phyloP scores from a whole-genome alignment of 92 coral and sea anemone genomes.

The Bergia sp. region DNA sequence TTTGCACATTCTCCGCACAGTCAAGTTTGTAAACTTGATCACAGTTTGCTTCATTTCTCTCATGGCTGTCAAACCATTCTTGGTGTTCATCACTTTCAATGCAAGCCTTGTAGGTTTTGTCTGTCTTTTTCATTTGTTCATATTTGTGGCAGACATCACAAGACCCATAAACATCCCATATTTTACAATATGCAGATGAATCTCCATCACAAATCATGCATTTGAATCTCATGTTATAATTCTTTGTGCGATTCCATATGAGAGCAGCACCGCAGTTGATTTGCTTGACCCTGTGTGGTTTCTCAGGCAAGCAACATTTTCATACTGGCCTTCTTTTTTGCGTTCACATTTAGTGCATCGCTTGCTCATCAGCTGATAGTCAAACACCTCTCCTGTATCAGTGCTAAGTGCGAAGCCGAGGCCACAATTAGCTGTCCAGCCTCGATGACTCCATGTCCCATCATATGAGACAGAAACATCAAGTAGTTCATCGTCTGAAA shows the following conservation, averaged over 20 bases:
- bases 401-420: neutral
- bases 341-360: slow-evolving; percentile 19
- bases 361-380: slow-evolving; percentile 12
- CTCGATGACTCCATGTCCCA: slow-evolving; percentile 22
- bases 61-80: slow-evolving; percentile 3
- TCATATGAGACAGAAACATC: slow-evolving; percentile 20
- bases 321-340: neutral
- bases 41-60: slow-evolving; percentile 1
- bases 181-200: slow-evolving; percentile 7
- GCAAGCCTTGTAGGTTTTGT: neutral
- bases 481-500: neutral
- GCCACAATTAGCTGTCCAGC: slow-evolving; percentile 19
- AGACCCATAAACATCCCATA: slow-evolving; percentile 38
- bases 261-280: slow-evolving; percentile 12
- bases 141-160: neutral
- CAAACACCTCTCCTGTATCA: slow-evolving; percentile 16
- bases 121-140: neutral
- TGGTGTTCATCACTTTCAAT: neutral
- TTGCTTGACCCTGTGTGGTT: slow-evolving; percentile 16
- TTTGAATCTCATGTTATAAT: slow-evolving; percentile 9
- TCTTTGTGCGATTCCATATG: slow-evolving; percentile 4
- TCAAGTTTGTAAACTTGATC: neutral
- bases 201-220: slow-evolving; percentile 43
- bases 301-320: neutral
- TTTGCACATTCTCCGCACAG: slow-evolving; percentile 4